Percentiles rank a stretch among this genome's conserved stretches.
Conservation (phyloP, 2,888 invertebrate species). For the Crioceris asparagi region DNA sequence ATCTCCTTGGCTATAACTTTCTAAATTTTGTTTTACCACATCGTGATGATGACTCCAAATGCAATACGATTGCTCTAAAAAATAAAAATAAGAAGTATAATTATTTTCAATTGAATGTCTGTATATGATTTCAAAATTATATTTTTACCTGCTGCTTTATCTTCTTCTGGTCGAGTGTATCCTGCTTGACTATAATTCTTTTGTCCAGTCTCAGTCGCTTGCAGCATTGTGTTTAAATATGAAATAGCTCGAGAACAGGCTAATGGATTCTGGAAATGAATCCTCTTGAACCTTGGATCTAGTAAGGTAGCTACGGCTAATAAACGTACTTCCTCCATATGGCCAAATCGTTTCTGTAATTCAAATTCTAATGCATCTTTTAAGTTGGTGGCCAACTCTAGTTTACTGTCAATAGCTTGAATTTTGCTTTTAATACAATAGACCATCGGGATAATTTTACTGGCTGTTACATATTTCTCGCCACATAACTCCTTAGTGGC, state of each 20-base stretch:
- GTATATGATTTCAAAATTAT: no score
- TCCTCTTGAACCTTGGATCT: constrained; percentile 15
- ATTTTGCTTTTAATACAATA: constrained; percentile 8
- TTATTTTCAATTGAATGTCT: no score
- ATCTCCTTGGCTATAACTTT: no score
- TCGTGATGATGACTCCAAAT: no score
- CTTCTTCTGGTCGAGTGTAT: no score
- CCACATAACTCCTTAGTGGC: constrained; percentile 29
- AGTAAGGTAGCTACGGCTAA: constrained; percentile 11
- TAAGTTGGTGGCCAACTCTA: constrained; percentile 1
- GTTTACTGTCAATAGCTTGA: constrained; percentile 1
- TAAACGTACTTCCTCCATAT: constrained; percentile 8
- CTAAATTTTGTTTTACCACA: no score
- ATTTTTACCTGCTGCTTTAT: no score
- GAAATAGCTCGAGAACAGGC: constrained; percentile 6
- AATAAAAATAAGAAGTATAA: no score
- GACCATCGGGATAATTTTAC: constrained; percentile 15
- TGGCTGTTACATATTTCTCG: constrained; percentile 25
- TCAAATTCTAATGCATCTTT: constrained; percentile 5
- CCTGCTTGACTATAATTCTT: no score
- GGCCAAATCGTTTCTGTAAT: constrained; percentile 8
- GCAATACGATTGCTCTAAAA: no score
- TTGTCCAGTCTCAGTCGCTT: no score
- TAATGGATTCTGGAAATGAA: constrained; percentile 10
- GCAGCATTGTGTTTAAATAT: neutral